Conservation (phyloP, 2,888 invertebrate species). For the Eledone cirrhosa region DNA sequence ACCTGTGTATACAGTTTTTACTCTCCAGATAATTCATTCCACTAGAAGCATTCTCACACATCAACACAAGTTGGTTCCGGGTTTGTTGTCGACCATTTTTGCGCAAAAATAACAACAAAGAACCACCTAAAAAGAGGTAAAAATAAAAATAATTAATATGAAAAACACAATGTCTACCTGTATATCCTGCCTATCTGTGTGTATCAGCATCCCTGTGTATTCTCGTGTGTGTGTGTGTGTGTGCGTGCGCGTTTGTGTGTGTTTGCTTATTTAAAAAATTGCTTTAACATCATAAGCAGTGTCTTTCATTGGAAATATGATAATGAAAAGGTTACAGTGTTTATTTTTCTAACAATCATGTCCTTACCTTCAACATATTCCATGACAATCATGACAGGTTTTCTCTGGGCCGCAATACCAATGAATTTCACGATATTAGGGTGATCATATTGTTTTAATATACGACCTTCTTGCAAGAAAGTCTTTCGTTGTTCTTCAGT, state of each 20-base stretch:
- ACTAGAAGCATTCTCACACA: conserved; percentile 93
- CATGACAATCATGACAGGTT: conserved; percentile 99
- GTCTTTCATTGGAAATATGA: no score
- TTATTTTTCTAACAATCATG: no score
- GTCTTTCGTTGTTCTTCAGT: conserved; percentile 93
- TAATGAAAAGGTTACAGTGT: no score
- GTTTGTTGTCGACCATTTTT: conserved; percentile 73
- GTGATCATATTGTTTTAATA: conserved; percentile 95
- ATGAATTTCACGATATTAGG: conserved; percentile 95
- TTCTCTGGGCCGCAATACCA: conserved; percentile 96
- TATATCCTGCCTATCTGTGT: no score
- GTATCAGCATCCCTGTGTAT: no score
- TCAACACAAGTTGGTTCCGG: conserved; percentile 69
- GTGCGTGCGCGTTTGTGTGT: no score
- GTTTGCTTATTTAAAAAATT: no score
- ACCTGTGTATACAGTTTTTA: conserved; percentile 90
- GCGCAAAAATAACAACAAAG: conserved; percentile 86
- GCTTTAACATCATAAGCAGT: no score
- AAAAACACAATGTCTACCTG: background rate
- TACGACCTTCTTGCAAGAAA: conserved; percentile 93
- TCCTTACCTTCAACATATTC: conserved; percentile 75
- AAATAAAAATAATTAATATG: background rate
- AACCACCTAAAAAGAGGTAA: conserved; percentile 76
- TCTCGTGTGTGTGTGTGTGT: no score
- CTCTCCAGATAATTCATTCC: conserved; percentile 96